A percentile compares a stretch with the other conserved stretches of the same genome.
Conservation (phyloP, 2,888 invertebrate genomes). For the Agonopterix alstromeriana region DNA sequence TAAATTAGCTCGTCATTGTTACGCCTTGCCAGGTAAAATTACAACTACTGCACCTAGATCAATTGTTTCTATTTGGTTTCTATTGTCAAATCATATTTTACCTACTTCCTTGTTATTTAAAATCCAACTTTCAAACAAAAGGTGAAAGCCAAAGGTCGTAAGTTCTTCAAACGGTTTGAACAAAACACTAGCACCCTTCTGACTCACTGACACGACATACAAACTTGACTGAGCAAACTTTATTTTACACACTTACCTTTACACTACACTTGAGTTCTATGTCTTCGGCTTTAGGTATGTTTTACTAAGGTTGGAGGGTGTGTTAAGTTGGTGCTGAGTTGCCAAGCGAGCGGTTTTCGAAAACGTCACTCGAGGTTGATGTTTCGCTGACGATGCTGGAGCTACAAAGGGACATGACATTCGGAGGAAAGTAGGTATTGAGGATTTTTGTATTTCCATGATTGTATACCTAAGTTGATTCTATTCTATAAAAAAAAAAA, state of each 20-base stretch:
- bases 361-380: constrained; percentile 29
- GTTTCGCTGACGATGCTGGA: constrained; percentile 29
- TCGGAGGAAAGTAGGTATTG: constrained; percentile 11
- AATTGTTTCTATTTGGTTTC: too few species aligned
- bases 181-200: constrained; percentile 14
- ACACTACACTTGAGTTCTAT: constrained; percentile 11
- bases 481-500: too few species aligned
- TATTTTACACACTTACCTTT: constrained; percentile 11
- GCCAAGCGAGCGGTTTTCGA: constrained; percentile 34
- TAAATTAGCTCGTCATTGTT: too few species aligned
- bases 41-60: too few species aligned
- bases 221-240: constrained; percentile 38
- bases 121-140: too few species aligned
- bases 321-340: constrained; percentile 15
- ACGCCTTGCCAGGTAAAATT: too few species aligned
- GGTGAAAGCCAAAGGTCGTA: too few species aligned
- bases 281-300: constrained; percentile 9
- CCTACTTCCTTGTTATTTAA: too few species aligned
- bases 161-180: not conserved
- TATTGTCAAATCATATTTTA: too few species aligned
- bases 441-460: too few species aligned
- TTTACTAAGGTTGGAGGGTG: constrained; percentile 5
- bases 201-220: constrained; percentile 33
- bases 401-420: constrained; percentile 27
- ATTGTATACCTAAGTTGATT: too few species aligned